A percentile compares a stretch with the other conserved stretches of the same genome.
Conservation (phyloP, 2,797 vertebrate species). For the Gymnothorax reevesii region DNA sequence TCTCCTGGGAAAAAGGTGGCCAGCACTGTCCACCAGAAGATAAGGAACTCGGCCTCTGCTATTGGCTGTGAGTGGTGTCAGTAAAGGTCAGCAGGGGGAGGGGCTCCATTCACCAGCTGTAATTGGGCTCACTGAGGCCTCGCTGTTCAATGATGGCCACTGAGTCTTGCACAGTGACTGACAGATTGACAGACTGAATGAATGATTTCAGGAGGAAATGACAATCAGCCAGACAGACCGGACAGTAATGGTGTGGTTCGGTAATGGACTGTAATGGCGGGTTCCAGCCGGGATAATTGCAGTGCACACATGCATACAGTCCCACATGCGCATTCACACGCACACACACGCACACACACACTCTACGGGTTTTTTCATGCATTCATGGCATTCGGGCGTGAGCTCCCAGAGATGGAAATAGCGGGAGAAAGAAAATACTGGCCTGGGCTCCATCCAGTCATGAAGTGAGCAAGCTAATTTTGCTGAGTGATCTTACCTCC, state of each 20-base stretch:
- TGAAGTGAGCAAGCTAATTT: no score
- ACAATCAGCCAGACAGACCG: not conserved
- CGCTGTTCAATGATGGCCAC: not conserved
- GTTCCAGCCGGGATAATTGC: slow-evolving; percentile 14
- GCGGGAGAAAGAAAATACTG: no score
- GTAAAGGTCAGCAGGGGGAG: not conserved
- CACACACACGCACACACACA: not conserved
- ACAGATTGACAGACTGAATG: slow-evolving; percentile 20
- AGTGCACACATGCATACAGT: not conserved
- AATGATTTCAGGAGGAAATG: not conserved
- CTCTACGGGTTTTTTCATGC: no score
- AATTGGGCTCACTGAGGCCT: not conserved
- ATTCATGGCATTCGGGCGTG: no score
- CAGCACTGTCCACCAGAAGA: no score
- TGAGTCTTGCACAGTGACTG: not conserved
- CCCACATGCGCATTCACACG: not conserved
- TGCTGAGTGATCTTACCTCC: no score
- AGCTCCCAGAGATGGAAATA: no score
- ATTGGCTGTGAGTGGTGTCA: not conserved
- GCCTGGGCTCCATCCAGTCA: no score
- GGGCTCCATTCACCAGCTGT: not conserved
- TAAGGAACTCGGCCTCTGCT: not conserved
- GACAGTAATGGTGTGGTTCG: slow-evolving; percentile 9
- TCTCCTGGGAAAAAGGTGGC: not conserved
- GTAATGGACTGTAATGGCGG: slow-evolving; percentile 28